Conservation (phyloP, 1,140 invertebrate genomes). For the Eurosta solidaginis region DNA sequence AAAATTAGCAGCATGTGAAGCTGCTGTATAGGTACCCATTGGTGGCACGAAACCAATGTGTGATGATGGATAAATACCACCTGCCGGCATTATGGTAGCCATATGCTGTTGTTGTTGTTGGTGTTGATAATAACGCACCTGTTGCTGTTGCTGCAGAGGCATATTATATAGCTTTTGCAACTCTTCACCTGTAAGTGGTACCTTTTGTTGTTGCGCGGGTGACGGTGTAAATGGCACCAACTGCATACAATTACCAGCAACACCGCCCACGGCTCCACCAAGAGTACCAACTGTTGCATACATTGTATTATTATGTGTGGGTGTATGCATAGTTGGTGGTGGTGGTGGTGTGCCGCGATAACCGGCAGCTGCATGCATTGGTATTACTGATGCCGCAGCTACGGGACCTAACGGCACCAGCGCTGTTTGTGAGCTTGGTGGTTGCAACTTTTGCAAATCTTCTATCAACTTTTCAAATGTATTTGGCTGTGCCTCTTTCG, state of each 20-base stretch:
- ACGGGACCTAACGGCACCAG: conserved; percentile 50
- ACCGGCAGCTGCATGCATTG: conserved; percentile 32
- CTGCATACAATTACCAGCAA: conserved; percentile 41
- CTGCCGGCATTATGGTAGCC: not conserved
- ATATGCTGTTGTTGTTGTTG: conserved; percentile 24
- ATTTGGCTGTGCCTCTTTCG: conserved; percentile 60
- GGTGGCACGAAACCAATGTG: conserved; percentile 37
- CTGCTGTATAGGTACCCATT: not conserved
- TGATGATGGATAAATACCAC: not conserved
- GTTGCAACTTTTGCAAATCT: conserved; percentile 62
- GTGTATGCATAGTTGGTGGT: conserved; percentile 36
- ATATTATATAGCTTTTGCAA: conserved; percentile 54
- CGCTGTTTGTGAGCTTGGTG: conserved; percentile 46
- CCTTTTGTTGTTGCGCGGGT: conserved; percentile 41
- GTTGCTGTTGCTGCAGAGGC: conserved; percentile 43
- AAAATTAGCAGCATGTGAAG: not conserved
- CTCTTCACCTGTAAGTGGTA: conserved; percentile 50
- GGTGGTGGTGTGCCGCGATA: conserved; percentile 36
- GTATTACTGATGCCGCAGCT: conserved; percentile 36
- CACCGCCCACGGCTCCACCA: conserved; percentile 26
- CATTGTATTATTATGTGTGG: conserved; percentile 28
- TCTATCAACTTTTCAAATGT: conserved; percentile 65
- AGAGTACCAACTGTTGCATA: conserved; percentile 9
- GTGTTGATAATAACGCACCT: not conserved
- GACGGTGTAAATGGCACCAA: conserved; percentile 48